A percentile compares a stretch with the other conserved stretches of the same genome.
phyloP scores from a whole-genome alignment of 1,140 invertebrate genomes.

The Carcinoscorpius rotundicauda region DNA sequence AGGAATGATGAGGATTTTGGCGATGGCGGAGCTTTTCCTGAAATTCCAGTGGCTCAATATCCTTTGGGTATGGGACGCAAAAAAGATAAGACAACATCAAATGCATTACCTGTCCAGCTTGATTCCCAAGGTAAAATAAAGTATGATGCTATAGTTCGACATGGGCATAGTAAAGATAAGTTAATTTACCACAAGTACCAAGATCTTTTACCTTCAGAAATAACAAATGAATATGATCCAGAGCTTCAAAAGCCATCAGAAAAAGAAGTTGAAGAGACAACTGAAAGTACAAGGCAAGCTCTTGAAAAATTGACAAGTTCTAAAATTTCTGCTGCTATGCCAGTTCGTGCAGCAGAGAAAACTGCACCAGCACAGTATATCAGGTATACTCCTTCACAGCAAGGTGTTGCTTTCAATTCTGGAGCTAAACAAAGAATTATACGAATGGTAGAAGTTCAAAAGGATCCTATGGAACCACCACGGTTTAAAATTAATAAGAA shows the following conservation, averaged over 20 bases:
- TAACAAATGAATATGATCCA: constrained; percentile 81
- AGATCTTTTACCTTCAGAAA: constrained; percentile 86
- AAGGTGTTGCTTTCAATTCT: constrained; percentile 88
- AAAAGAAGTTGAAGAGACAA: constrained; percentile 47
- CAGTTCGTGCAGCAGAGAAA: constrained; percentile 80
- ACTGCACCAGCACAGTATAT: constrained; percentile 88
- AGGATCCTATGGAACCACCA: constrained; percentile 97
- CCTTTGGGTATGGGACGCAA: constrained; percentile 70
- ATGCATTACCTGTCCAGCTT: constrained; percentile 84
- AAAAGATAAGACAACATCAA: constrained; percentile 46
- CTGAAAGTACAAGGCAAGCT: constrained; percentile 68
- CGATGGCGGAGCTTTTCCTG: constrained; percentile 97
- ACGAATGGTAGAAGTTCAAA: constrained; percentile 86
- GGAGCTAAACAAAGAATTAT: constrained; percentile 97
- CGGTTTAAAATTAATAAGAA: constrained; percentile 61
- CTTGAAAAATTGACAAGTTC: constrained; percentile 75
- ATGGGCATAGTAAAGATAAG: constrained; percentile 93
- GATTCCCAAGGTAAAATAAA: constrained; percentile 92
- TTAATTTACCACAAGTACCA: constrained; percentile 87
- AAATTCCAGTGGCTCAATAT: constrained; percentile 94
- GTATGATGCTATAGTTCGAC: constrained; percentile 88
- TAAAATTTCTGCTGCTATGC: constrained; percentile 82
- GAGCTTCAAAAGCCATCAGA: constrained; percentile 68
- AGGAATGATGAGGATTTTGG: constrained; percentile 57
- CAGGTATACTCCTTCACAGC: constrained; percentile 93